These are phyloP conservation scores for Hemicentrotus pulcherrimus DNA, from an alignment of 35 echinoderm and acorn worm species.

Conservation along the genomic window DNA sequence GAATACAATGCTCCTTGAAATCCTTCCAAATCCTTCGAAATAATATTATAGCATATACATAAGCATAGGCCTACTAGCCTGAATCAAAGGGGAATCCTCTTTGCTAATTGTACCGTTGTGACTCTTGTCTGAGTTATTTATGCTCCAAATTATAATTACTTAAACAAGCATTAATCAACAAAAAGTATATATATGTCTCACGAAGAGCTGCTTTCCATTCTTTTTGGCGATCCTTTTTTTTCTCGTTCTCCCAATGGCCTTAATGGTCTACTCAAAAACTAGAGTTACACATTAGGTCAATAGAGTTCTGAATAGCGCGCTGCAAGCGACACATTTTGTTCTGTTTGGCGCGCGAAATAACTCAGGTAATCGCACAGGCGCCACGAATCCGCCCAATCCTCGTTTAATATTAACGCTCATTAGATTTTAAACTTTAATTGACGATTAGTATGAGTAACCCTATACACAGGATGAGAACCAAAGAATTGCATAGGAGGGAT, in stretches of 20 bases:
- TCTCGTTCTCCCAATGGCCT: neutral
- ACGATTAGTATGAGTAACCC: slow-evolving; percentile 11
- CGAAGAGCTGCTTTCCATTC: neutral
- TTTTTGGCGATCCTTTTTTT: neutral
- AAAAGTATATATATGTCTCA: neutral
- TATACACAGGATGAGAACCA: neutral
- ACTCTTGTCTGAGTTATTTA: no score
- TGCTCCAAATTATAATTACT: neutral
- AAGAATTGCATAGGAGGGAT: neutral
- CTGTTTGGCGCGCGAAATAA: slow-evolving; percentile 5
- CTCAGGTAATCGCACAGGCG: neutral
- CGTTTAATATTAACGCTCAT: slow-evolving; percentile 31
- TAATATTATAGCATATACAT: no score
- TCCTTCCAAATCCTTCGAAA: no score
- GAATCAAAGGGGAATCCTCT: no score
- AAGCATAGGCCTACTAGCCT: no score
- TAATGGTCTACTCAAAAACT: neutral
- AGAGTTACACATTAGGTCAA: neutral
- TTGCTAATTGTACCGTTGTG: no score
- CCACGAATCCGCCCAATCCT: neutral
- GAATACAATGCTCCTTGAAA: no score
- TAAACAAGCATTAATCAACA: neutral
- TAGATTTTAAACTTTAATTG: slow-evolving; percentile 46
- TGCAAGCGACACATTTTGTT: slow-evolving; percentile 33
- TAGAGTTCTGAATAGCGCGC: neutral